Base-by-base conservation (phyloP, 2,113 vertebrate genomes). In the Bucco capensis region DNA sequence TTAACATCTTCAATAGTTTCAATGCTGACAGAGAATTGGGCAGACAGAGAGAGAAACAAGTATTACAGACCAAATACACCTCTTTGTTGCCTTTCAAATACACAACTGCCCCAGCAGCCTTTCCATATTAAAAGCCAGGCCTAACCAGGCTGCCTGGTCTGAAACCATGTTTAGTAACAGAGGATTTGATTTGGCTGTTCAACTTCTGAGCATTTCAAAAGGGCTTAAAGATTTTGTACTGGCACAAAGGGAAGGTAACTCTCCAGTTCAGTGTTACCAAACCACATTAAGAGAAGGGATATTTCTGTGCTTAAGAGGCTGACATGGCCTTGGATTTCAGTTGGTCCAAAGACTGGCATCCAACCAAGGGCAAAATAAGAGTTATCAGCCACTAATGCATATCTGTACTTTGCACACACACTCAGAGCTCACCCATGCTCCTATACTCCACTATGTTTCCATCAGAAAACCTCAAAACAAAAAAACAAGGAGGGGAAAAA, bases 361-460 rank as follows among this genome's bases (percentile, higher is more conserved):
- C 23, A 57, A 4, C 7, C 30, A 38, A 44, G 21, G 49, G 27
- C 62, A 33, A 30, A 79, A 38, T 49, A 69, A 46, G 0, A 72
- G 21, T 8, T 5, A 19, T 9, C 46, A 12, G 13, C 31, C 18
- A 15, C 44, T 75, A 75, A 40, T 69, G 42, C 53, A 6, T 10
- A 2, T 15, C 13, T 31, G 38, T 27, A 6, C 30, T 22, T 62
- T 12, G 49, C 62, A 57, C 3, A 7, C 1, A 5, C 49, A 24
- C 2, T 1, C 50, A 37, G 37, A 23, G n/a, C 49, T 51, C 49
- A n/a, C 16, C 12, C 0, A 1, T 30, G 53, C 37, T 50, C 31
- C 31, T 37, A n/a, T 5, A 40, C 17, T 57, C 31, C 56, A 1
- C 1, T 44, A 53, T 30, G 27, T 49, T 83, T 79, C 12, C 44